Evolutionary conservation across 92 coral and sea anemone genomes (phyloP), one percentile per base, ranked within the genome.

Genomic region (Paramuricea clavata): DNA sequence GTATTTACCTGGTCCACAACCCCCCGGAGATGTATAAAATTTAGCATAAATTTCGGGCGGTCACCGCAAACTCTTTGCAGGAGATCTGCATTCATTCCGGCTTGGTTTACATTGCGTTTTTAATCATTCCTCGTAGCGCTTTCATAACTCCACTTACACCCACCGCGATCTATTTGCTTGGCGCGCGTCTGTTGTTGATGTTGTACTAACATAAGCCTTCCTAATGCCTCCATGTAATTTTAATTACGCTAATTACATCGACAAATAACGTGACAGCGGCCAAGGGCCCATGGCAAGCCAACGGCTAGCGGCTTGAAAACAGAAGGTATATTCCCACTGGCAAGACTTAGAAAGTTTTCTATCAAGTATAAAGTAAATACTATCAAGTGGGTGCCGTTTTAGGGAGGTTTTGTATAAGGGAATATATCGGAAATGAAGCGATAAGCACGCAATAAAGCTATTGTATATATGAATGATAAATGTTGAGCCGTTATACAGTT

Each of bases 131-230:
- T 59, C 60, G 23, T 41, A 6, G 59, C 43, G 42, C 52, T 79
- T 57, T 79, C 84, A 57, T 32, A 59, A 79, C 84, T 61, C 31
- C 36, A 79, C 59, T 60, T 60, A 34, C 42, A 73, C 84, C 84
- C 84, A 79, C 84, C 84, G 49, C 84, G 84, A 79, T 28, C n/a
- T 79, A 21, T 79, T 79, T 79, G 57, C 30, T 79, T 30, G 64
- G 13, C 84, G 84, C 33, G 19, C 57, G 72, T 57, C 44, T 69
- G 73, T 6, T 52, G 83, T 30, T 27, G 34, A 60, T 52, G 83
- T 36, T 57, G 84, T 21, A 7, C 68, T 15, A 34, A 43, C 73
- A 4, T 57, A 59, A 79, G 84, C 72, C 72, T 3, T 59, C 84
- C 35, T 79, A 59, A 79, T 79, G 49, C 73, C n/a, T 47, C 56